Conservation (phyloP, 1,140 invertebrate genomes). For the Acromyrmex echinatior region DNA sequence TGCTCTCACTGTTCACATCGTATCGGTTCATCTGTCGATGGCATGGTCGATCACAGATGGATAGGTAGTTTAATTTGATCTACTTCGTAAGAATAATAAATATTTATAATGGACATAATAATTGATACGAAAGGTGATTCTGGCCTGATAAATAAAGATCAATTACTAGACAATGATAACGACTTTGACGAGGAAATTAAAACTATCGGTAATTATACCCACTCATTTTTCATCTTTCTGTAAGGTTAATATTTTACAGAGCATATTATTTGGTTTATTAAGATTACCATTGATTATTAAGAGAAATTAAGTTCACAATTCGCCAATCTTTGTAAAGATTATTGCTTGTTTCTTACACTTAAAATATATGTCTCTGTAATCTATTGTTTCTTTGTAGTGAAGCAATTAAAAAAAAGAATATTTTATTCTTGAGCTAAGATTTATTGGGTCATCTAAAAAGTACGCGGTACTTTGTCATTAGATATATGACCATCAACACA, state of each 20-base stretch:
- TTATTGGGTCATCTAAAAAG: background rate
- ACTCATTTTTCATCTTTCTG: background rate
- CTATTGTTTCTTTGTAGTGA: no score
- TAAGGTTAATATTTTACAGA: slow-evolving; percentile 25
- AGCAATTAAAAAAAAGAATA: background rate
- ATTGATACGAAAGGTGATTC: slow-evolving; percentile 79
- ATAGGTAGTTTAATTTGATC: no score
- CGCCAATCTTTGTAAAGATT: background rate
- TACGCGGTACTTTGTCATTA: no score
- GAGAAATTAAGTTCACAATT: background rate
- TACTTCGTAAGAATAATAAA: no score
- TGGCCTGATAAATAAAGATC: slow-evolving; percentile 61
- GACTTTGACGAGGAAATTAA: slow-evolving; percentile 67
- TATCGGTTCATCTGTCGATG: no score
- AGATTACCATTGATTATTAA: background rate
- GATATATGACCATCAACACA: no score
- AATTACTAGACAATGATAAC: slow-evolving; percentile 72
- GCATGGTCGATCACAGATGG: no score
- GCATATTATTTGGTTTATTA: background rate
- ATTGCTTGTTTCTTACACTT: background rate
- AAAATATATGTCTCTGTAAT: background rate
- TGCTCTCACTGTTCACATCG: no score
- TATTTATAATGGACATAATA: slow-evolving; percentile 78
- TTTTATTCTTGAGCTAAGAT: background rate
- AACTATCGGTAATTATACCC: slow-evolving; percentile 67